Evolutionary conservation across 1,140 invertebrate genomes (phyloP).

Genomic region (Drosophila setifemur): DNA sequence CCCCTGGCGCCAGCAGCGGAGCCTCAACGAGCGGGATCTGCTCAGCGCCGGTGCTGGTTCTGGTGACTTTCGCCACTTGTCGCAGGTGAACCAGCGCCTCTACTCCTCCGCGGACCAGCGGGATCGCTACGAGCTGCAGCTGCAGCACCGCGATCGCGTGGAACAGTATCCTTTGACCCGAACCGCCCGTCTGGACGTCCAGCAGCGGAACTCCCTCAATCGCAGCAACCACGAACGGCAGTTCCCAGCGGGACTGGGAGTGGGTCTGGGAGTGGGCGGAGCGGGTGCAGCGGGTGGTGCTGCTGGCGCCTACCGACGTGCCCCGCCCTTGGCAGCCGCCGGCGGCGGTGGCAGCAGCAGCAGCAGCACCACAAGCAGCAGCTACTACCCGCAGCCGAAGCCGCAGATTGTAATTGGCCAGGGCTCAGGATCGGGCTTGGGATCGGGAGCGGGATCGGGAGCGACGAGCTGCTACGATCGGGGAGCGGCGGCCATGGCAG

Average conservation of each 20-base stretch:
- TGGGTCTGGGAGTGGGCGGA: slow-evolving; percentile 5
- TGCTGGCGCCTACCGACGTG: slow-evolving; percentile 63
- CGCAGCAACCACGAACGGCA: slow-evolving; percentile 81
- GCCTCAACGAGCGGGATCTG: slow-evolving; percentile 77
- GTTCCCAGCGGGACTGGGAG: slow-evolving; percentile 8
- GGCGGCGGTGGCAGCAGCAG: slow-evolving; percentile 63
- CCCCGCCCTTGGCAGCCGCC: slow-evolving; percentile 69
- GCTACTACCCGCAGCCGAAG: slow-evolving; percentile 62
- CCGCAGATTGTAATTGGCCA: slow-evolving; percentile 72
- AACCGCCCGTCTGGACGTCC: slow-evolving; percentile 76
- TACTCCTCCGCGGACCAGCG: slow-evolving; percentile 76
- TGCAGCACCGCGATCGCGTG: slow-evolving; percentile 75
- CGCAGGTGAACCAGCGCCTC: slow-evolving; percentile 63
- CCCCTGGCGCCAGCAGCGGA: slow-evolving; percentile 78
- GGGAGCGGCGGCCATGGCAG: slow-evolving; percentile 43
- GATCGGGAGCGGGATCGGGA: slow-evolving; percentile 20
- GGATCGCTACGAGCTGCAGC: slow-evolving; percentile 77
- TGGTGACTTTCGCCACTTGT: slow-evolving; percentile 62
- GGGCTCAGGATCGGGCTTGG: slow-evolving; percentile 38
- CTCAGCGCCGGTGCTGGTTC: slow-evolving; percentile 57
- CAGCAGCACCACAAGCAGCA: slow-evolving; percentile 74
- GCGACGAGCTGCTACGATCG: slow-evolving; percentile 49
- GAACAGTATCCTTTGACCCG: slow-evolving; percentile 77
- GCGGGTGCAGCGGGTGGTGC: slow-evolving; percentile 31
- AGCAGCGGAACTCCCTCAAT: slow-evolving; percentile 79